A percentile compares a stretch with the other conserved stretches of the same genome.
These are phyloP conservation scores for Entomyzon cyanotis DNA, from an alignment of 2,113 vertebrate genomes.

Conservation along the genomic window DNA sequence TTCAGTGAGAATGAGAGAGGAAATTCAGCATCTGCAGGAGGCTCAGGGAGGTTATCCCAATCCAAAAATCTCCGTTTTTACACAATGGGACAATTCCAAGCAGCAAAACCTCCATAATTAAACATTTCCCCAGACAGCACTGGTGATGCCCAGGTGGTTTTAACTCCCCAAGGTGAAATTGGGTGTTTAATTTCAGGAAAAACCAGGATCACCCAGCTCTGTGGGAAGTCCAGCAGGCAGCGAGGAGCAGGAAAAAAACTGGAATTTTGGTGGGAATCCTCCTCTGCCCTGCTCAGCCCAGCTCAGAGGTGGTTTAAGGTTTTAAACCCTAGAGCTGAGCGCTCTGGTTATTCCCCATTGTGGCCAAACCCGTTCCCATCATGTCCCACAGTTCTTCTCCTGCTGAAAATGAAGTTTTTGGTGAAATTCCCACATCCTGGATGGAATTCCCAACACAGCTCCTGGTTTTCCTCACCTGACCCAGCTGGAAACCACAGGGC, in stretches of 20 bases:
- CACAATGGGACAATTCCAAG: fast-evolving
- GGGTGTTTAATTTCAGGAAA: neutral
- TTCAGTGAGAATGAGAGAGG: neutral
- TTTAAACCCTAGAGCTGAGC: neutral
- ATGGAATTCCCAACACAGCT: neutral
- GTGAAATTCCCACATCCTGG: neutral
- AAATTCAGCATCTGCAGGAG: neutral
- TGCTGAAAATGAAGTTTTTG: neutral
- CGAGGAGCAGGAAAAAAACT: neutral
- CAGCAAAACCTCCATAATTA: neutral
- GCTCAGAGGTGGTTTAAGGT: neutral
- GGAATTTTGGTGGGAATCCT: neutral
- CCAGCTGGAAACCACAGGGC: neutral
- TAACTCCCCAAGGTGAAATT: neutral
- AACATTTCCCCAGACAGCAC: neutral
- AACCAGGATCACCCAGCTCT: neutral
- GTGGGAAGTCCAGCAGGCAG: fast-evolving
- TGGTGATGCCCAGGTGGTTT: neutral
- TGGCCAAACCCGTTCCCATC: neutral
- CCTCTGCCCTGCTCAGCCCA: neutral
- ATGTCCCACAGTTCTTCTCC: neutral
- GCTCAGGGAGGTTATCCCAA: neutral
- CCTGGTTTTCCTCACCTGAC: neutral
- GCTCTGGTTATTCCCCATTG: neutral
- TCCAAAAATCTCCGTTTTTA: neutral